Percentiles rank a stretch among this genome's conserved stretches.
phyloP scores from a whole-genome alignment of 2,797 vertebrate species.

The Sebastes melanostomus region DNA sequence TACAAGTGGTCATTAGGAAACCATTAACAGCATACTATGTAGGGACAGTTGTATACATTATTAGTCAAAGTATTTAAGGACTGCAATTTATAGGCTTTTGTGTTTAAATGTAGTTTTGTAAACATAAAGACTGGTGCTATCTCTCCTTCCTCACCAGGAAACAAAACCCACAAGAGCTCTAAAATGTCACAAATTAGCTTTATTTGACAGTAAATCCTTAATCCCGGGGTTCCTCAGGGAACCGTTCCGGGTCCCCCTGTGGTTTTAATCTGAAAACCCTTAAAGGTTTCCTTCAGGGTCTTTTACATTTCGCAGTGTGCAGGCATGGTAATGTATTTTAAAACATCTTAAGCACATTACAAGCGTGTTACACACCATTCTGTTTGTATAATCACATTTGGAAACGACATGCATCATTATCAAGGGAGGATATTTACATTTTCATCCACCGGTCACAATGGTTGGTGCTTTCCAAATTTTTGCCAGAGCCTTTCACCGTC shows the following conservation, averaged over 20 bases:
- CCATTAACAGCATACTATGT: too few species aligned
- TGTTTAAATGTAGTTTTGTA: not conserved
- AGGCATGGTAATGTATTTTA: constrained; percentile 40
- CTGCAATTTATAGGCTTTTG: not conserved
- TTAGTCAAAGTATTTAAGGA: too few species aligned
- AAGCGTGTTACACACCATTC: constrained; percentile 57
- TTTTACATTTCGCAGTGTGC: constrained; percentile 42
- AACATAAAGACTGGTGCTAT: not conserved
- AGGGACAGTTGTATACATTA: too few species aligned
- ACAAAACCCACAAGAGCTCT: not conserved
- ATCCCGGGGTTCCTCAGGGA: constrained; percentile 55
- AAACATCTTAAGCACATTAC: constrained; percentile 71
- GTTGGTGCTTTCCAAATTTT: constrained; percentile 36
- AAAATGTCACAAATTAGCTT: not conserved
- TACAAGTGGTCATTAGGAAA: too few species aligned
- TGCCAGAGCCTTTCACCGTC: constrained; percentile 16
- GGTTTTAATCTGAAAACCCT: constrained; percentile 36
- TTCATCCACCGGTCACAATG: constrained; percentile 66
- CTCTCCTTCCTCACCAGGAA: not conserved
- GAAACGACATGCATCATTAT: constrained; percentile 65
- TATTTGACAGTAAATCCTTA: constrained; percentile 7
- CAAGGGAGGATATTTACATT: constrained; percentile 62
- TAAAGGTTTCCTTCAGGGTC: constrained; percentile 13
- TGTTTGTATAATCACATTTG: constrained; percentile 70
- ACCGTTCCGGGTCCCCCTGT: constrained; percentile 13